phyloP scores from a whole-genome alignment of 2,113 vertebrate genomes.

The Scophthalmus maximus region DNA sequence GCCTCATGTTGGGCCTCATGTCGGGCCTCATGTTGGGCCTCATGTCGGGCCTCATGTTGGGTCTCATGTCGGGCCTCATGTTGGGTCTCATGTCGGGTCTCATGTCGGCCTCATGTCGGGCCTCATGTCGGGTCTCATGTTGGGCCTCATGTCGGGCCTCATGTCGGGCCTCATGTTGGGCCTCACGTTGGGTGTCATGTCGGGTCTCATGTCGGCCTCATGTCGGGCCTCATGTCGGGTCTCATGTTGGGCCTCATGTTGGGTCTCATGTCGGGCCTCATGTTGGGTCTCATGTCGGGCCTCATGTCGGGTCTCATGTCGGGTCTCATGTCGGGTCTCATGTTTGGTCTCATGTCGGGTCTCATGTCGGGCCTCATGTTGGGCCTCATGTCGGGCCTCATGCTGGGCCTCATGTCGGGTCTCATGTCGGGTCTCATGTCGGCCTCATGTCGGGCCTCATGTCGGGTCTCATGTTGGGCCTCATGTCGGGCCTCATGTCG shows the following conservation, averaged over 20 bases:
- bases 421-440: too few species aligned
- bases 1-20: constrained; percentile 22
- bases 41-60: constrained; percentile 17
- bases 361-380: constrained; percentile 18
- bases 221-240: constrained; percentile 20
- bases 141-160: constrained; percentile 30
- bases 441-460: too few species aligned
- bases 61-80: constrained; percentile 26
- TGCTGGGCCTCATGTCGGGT: constrained; percentile 19
- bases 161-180: constrained; percentile 14
- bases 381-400: too few species aligned
- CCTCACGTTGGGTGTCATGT: constrained; percentile 19
- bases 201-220: too few species aligned
- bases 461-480: constrained; percentile 14
- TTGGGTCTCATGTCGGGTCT: too few species aligned
- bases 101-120: constrained; percentile 19
- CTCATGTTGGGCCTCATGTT: constrained; percentile 19
- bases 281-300: constrained; percentile 11
- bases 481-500: constrained; percentile 20
- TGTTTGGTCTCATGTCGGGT: constrained; percentile 10
- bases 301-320: constrained; percentile 21
- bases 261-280: constrained; percentile 32
- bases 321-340: too few species aligned
- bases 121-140: constrained; percentile 22
- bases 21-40: constrained; percentile 21